These are phyloP conservation scores for Malurus alboscapulatus DNA, from an alignment of 2,113 vertebrate genomes.

Conservation along the genomic window DNA sequence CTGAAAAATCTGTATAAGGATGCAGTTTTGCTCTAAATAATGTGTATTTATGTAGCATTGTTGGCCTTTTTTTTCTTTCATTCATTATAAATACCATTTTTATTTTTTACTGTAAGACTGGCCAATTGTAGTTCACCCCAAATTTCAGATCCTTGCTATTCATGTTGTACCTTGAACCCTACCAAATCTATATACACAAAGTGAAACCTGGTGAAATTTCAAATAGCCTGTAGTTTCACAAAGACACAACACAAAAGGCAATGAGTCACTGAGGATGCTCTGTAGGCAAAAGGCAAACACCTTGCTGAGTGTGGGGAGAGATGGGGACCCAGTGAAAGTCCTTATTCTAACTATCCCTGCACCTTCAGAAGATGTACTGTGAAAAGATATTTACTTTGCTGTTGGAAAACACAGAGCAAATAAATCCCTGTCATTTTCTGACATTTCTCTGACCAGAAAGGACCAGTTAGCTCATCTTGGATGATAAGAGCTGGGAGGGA, in stretches of 20 bases:
- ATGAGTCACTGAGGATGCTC: neutral
- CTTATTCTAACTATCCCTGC: neutral
- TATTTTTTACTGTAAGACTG: neutral
- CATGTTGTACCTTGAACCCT: neutral
- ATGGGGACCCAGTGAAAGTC: rapidly evolving
- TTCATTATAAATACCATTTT: neutral
- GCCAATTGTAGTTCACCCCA: neutral
- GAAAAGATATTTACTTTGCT: neutral
- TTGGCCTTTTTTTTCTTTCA: neutral
- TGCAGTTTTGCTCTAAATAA: conserved; percentile 43
- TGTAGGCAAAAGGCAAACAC: neutral
- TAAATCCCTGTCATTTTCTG: neutral
- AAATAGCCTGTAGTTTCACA: neutral
- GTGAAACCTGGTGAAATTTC: neutral
- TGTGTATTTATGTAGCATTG: neutral
- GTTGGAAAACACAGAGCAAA: neutral
- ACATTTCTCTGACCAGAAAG: neutral
- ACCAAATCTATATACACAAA: neutral
- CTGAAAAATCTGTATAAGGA: neutral
- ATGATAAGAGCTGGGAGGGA: neutral
- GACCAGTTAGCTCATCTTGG: neutral
- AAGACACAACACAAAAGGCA: neutral
- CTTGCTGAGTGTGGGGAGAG: neutral
- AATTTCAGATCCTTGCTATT: neutral
- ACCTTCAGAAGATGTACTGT: neutral